These are phyloP conservation scores for Umimayanthus kanabou DNA, from an alignment of 92 coral and sea anemone species.

Conservation along the genomic window DNA sequence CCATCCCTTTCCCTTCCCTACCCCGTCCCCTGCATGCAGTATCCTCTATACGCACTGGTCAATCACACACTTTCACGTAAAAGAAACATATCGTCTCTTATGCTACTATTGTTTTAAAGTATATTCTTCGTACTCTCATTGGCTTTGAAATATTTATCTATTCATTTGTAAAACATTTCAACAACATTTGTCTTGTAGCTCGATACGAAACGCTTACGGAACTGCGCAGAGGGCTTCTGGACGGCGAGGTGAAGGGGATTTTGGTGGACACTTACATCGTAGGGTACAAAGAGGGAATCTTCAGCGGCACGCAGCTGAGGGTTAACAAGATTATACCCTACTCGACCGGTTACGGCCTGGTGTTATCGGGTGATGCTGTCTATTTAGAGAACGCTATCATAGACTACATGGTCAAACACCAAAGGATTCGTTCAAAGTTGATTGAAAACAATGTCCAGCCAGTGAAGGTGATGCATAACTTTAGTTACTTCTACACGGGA, in stretches of 20 bases:
- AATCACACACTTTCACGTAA: no score
- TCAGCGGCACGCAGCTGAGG: neutral
- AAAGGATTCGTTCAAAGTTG: neutral
- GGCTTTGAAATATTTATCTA: no score
- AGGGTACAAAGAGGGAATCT: neutral
- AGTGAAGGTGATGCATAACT: neutral
- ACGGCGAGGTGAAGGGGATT: neutral
- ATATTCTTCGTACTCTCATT: no score
- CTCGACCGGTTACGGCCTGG: neutral
- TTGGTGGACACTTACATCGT: slow-evolving; percentile 1
- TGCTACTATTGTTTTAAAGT: no score
- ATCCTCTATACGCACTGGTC: no score
- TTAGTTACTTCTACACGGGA: no score
- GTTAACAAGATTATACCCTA: slow-evolving; percentile 6
- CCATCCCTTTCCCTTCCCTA: no score
- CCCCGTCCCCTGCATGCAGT: no score
- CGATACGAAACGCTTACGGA: slow-evolving; percentile 9
- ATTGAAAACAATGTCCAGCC: neutral
- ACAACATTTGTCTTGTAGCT: neutral
- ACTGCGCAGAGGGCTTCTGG: neutral
- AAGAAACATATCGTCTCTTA: no score
- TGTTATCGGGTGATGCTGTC: slow-evolving; percentile 4
- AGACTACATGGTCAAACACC: neutral
- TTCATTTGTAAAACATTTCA: no score
- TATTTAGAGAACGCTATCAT: neutral